Conservation (phyloP, 2,888 invertebrate species). For the Thera obeliscata region DNA sequence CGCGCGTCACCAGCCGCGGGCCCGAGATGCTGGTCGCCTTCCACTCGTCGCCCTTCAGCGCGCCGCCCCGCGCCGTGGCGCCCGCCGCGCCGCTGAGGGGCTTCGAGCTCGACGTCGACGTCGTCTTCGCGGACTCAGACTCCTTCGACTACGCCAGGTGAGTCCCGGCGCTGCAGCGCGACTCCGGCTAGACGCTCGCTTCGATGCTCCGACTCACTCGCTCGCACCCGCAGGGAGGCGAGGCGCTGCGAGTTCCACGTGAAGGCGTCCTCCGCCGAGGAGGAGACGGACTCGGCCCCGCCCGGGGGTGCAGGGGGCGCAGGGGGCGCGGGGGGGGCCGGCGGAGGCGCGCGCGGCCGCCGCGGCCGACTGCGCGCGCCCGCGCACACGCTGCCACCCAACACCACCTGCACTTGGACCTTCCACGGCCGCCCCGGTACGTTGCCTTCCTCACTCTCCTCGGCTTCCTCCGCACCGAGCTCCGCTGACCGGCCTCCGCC, state of each 20-base stretch:
- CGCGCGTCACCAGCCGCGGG: conserved; percentile 88
- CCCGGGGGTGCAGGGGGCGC: conserved; percentile 74
- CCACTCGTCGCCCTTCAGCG: conserved; percentile 92
- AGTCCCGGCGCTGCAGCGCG: conserved; percentile 76
- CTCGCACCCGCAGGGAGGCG: conserved; percentile 66
- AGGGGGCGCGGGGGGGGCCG: conserved; percentile 88
- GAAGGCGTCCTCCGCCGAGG: conserved; percentile 88
- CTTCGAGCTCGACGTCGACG: conserved; percentile 93
- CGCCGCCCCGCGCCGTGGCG: conserved; percentile 86
- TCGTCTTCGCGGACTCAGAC: conserved; percentile 94
- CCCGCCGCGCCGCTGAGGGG: conserved; percentile 89
- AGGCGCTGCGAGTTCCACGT: conserved; percentile 90
- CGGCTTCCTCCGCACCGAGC: conserved; percentile 74
- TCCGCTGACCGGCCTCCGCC: background rate
- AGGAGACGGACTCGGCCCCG: conserved; percentile 77
- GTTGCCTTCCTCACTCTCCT: conserved; percentile 2
- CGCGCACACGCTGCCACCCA: conserved; percentile 92
- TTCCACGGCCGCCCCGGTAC: conserved; percentile 89
- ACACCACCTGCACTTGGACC: conserved; percentile 94
- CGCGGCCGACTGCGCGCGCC: conserved; percentile 91
- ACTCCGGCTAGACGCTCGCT: conserved; percentile 41
- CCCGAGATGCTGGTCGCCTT: conserved; percentile 95
- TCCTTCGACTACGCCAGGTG: conserved; percentile 91
- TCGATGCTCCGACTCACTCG: conserved; percentile 69
- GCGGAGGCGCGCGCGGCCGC: conserved; percentile 88